Base-by-base conservation (phyloP, 2,888 invertebrate genomes). In the Trachelus troglodyta region DNA sequence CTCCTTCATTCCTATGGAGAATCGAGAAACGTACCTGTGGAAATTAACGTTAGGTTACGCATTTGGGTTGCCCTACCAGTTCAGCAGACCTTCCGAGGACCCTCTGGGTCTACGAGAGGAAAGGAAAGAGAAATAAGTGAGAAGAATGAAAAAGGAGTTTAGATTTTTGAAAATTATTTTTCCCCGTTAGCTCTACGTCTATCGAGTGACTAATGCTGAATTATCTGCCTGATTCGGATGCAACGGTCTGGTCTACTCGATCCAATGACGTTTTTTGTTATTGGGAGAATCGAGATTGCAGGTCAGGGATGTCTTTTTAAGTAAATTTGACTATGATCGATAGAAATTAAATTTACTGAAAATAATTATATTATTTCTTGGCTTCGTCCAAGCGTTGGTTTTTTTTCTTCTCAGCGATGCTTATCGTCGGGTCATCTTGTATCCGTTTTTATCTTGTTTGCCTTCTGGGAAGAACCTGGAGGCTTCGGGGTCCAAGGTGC, bases 31-130 rank as follows among this genome's bases (percentile, higher is more conserved):
- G 23, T 56, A 56, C 23, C 56, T 56, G 56, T 23, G 56, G 2
- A 56, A 56, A 56, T 1, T 23, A 56, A 23, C 56, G 23, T 23
- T 56, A 56, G 9, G 56, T 1, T 23, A 0, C 6, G 71, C 31
- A 9, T 71, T 12, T 34, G 33, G 31, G 71, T 30, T 15, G 71
- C 71, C 71, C 31, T 71, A 30, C 23, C 40, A 2, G 23, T 23
- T 56, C 56, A 2, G 40, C 6, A 56, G 76, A 75, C 76, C 77
- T 74, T 78, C 69, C 73, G 81, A 86, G 83, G 80, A 78, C 80
- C 76, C 81, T 86, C 81, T 78, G 82, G 77, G 82, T 79, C 79
- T 77, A 80, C 78, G 79, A 79, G 3, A 74, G 34, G 35, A 69
- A 77, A 12, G 31, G 73, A 74, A 12, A 35, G 35, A 34, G n/a